Evolutionary conservation across 2,797 vertebrate genomes (phyloP), one percentile per base, ranked within the genome.

Genomic region (Poecile montanus): DNA sequence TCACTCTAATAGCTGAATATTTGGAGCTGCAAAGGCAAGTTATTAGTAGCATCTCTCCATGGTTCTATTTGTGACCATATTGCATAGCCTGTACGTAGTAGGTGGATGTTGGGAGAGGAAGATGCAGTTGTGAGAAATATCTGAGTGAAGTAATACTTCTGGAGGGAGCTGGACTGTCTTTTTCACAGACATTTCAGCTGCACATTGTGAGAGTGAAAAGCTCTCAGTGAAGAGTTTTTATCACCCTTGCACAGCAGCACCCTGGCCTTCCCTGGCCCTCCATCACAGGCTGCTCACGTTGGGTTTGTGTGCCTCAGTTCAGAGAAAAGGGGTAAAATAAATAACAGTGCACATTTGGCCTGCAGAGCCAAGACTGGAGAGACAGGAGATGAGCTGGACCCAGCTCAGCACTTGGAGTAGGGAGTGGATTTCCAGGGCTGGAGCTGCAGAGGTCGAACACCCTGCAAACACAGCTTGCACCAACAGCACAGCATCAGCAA

Each of bases 251-350:
- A 7, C 16, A 36, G 36, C 47, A 42, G 30, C 4, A 4, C 13
- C 25, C 36, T 32, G 38, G 17, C 21, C 48, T 73, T 26, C n/a
- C 22, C 36, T 18, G 11, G 14, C 18, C 60, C 11, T 26, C 48
- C 0, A 0, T 30, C 25, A 1, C 3, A 16, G 12, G 7, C 83
- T 15, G 34, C 26, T 81, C 51, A 22, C 0, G 0, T 1, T 32
- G 40, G 18, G 7, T 58, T 85, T 45, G 20, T 66, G 48, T 10
- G 32, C 30, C 34, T 68, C 47, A 30, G 1, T 17, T 67, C 16
- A 58, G 30, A 87, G n/a, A 60, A 87, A 40, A 0, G 1, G 47
- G 18, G 11, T 32, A 5, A 61, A 62, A 51, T 44, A 51, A 15
- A 11, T 7, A 8, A 0, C 2, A 6, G 23, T 32, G 48, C n/a